These are phyloP conservation scores for Lycocerus yunnanus DNA, from an alignment of 2,888 invertebrate species.

Conservation along the genomic window DNA sequence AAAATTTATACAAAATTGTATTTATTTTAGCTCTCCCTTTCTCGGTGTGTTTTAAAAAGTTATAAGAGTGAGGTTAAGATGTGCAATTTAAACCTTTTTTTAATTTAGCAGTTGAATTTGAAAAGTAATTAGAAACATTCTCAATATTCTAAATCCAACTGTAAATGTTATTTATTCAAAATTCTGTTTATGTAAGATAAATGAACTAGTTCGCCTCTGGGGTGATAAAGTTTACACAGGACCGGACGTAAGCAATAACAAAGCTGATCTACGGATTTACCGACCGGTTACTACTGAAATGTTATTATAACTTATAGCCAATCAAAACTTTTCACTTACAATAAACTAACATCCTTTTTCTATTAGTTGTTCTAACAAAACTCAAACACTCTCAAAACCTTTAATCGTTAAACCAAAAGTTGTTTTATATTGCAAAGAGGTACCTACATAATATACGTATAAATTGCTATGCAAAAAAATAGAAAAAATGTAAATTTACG, in stretches of 20 bases:
- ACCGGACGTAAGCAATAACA: conserved; percentile 23
- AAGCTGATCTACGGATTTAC: conserved; percentile 12
- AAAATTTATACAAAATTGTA: not conserved
- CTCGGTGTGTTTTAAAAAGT: not conserved
- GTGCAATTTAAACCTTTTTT: not conserved
- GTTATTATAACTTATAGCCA: conserved; percentile 11
- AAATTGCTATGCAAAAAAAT: not conserved
- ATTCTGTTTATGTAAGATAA: conserved; percentile 15
- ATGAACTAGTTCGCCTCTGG: conserved; percentile 10
- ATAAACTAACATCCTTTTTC: conserved; percentile 6
- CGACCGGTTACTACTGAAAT: conserved; percentile 4
- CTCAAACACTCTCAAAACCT: not conserved
- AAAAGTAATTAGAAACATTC: not conserved
- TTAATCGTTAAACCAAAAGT: not conserved
- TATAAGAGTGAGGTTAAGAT: not conserved
- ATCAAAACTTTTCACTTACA: conserved; percentile 20
- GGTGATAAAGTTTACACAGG: conserved; percentile 22
- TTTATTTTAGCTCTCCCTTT: not conserved
- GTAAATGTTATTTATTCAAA: conserved; percentile 4
- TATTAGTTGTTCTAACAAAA: not conserved
- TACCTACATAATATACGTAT: not conserved
- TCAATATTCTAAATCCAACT: not conserved
- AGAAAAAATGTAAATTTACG: conserved; percentile 1
- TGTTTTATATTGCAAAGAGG: not conserved
- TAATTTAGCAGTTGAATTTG: not conserved